Evolutionary conservation across 2,113 vertebrate species (phyloP), one percentile per base, ranked within the genome.

Genomic region (Sclerurus mexicanus): DNA sequence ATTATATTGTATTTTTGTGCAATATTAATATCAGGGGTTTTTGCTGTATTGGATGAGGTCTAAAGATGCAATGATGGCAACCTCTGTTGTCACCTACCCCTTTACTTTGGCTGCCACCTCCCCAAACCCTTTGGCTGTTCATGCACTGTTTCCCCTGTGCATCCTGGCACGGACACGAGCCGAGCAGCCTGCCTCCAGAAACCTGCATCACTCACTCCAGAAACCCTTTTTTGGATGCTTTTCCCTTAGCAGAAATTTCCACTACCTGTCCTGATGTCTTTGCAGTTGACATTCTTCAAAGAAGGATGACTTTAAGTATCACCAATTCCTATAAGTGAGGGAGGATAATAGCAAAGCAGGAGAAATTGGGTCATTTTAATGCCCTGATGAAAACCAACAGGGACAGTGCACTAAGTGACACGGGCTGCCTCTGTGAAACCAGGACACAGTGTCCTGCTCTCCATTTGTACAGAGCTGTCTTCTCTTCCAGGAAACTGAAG

Each of bases 311-410:
- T 93, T 92, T 79, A 73, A 88, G 58, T 60, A 84, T 85, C 91
- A 81, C 28, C 23, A 20, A 53, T 50, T 91, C 77, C 74, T 87
- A 18, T 18, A 91, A 79, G 77, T 2, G 5, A 89, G 64, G 30
- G 44, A 87, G 14, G 58, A 63, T 59, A 91, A 88, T 14, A 79
- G 83, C 55, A 82, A 66, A 68, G 75, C 46, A 75, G 46, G 56
- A 76, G 53, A 17, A 97, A 95, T 23, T 90, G 75, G 92, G 94
- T 94, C 90, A 66, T 85, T 91, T 76, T 16, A 87, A 90, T 90
- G 75, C 72, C 90, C 91, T 88, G 88, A 95, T 86, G 91, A 30
- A 97, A 97, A 94, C 53, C 90, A 86, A 63, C 3, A 78, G 80
- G 82, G 95, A 95, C 95, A 87, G 82, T 0, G 0, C 59, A 15